Evolutionary conservation across 2,113 vertebrate genomes (phyloP), one percentile per base, ranked within the genome.

Genomic region (Crotalus helleri): DNA sequence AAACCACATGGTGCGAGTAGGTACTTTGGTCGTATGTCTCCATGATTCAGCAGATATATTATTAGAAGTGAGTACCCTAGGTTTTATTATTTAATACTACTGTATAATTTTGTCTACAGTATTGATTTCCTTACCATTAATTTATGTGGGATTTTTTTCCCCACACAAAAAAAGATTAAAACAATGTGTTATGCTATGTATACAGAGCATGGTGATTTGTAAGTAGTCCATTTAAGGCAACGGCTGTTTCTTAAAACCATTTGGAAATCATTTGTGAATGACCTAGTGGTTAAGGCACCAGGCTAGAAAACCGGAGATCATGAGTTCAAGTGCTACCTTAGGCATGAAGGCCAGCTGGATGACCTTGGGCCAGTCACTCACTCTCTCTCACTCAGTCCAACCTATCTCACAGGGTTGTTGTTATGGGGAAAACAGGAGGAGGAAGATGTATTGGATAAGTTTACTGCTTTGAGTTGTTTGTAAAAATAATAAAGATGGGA

Each of bases 1-100:
- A 95, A 99, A 98, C 97, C 99, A 99, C 96, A 99, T 99, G 99
- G 97, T 98, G 57, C 98, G 99, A 15, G 98, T 99, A 9, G 99
- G 99, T 5, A 99, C 98, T 29, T 97, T 99, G 93, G 98, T 99
- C 95, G 94, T 99, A 94, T 99, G 98, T 61, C 97, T 99, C 57
- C 99, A 99, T 3, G 99, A 99, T 19, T 93, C 98, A 85, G 98
- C 99, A 0, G 99, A 99, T 97, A 98, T 98, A 97, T 97, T 99
- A 86, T 94, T 99, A 55, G 99, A 99, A 98, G 99, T 99, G 95
- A 98, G 97, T 91, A 88, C 15, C 49, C 29, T 46, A 0, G 0
- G 39, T 33, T 89, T 49, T 58, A 17, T 26, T 0, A 69, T 53
- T 64, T 57, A 21, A 21, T 21, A 81, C 2, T 13, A 51, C 49